Conservation (phyloP, 2,888 invertebrate species). For the Lasioglossum morio region DNA sequence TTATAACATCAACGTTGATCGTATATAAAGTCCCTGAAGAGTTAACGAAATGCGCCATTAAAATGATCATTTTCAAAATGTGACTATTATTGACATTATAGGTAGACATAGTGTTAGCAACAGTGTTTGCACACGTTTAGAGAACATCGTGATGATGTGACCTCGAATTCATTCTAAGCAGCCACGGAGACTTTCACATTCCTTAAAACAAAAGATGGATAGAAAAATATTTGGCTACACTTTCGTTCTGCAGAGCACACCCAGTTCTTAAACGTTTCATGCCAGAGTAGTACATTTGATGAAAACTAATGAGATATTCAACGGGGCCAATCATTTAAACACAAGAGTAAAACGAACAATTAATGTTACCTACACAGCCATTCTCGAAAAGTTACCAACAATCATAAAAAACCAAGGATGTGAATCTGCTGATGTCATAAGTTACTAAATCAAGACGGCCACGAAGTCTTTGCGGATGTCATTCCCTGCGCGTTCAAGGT, state of each 20-base stretch:
- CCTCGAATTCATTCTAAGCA: background rate
- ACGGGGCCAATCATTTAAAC: too few species aligned
- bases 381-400: background rate
- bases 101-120: background rate
- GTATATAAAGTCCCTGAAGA: too few species aligned
- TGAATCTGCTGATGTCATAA: background rate
- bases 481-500: background rate
- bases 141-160: background rate
- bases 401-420: background rate
- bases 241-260: background rate
- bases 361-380: background rate
- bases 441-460: background rate
- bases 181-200: background rate
- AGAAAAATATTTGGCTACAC: background rate
- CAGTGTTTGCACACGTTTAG: background rate
- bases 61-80: background rate
- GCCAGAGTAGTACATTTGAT: background rate
- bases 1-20: too few species aligned
- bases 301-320: too few species aligned
- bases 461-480: background rate
- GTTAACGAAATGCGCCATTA: background rate
- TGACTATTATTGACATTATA: background rate
- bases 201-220: background rate
- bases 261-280: background rate
- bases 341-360: background rate